A percentile compares a stretch with the other conserved stretches of the same genome.
Evolutionary conservation across 1,140 invertebrate genomes (phyloP).

Genomic region (Sminthurides bifidus): DNA sequence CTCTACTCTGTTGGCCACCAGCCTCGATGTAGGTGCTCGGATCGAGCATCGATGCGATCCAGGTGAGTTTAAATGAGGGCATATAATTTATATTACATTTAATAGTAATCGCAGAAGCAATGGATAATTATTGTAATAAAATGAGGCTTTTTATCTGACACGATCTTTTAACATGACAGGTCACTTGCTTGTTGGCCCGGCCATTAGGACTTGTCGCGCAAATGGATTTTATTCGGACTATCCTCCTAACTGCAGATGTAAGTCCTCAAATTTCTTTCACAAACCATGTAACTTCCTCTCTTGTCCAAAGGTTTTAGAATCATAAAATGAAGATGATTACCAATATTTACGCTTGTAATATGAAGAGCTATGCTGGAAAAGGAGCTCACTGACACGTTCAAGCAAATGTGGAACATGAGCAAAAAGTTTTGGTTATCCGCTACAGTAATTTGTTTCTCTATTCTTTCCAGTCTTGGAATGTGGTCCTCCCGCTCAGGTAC

Average conservation of each 20-base stretch:
- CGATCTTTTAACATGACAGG: constrained; percentile 39
- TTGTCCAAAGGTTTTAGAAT: neutral
- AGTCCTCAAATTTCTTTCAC: constrained; percentile 36
- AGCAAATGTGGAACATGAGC: neutral
- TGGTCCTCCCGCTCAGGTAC: constrained; percentile 72
- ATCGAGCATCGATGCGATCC: constrained; percentile 75
- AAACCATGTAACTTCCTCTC: neutral
- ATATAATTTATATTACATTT: neutral
- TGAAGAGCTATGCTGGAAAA: neutral
- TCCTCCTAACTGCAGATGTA: constrained; percentile 83
- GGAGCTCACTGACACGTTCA: neutral
- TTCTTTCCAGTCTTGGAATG: constrained; percentile 64
- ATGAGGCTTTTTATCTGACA: neutral
- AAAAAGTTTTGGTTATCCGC: neutral
- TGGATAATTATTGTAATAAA: neutral
- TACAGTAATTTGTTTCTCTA: constrained; percentile 1
- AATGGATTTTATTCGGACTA: constrained; percentile 90
- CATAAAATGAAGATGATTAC: neutral
- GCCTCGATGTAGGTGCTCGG: constrained; percentile 68
- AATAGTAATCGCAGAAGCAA: neutral
- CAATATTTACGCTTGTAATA: neutral
- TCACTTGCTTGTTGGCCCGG: constrained; percentile 72
- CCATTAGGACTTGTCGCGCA: constrained; percentile 67
- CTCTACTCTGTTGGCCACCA: constrained; percentile 62
- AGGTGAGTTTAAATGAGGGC: constrained; percentile 46